These are phyloP conservation scores for Amblyraja radiata DNA, from an alignment of 2,797 vertebrate species.

Conservation along the genomic window DNA sequence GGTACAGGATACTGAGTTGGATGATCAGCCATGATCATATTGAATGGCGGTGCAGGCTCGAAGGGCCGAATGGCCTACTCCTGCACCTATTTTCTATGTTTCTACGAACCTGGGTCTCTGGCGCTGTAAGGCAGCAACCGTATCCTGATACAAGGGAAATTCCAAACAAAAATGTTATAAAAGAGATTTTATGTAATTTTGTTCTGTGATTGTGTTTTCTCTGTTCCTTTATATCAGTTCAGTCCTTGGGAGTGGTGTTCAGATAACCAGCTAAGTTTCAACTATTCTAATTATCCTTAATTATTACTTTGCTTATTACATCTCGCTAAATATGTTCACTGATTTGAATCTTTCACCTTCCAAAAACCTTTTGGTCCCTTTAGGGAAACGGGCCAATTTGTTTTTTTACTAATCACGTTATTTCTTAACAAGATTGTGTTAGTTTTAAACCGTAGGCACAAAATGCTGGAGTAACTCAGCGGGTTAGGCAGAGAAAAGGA, in stretches of 20 bases:
- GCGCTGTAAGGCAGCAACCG: too few species aligned
- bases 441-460: too few species aligned
- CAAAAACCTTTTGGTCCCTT: neutral
- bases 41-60: too few species aligned
- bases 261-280: neutral
- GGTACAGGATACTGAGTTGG: too few species aligned
- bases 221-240: neutral
- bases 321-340: neutral
- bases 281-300: neutral
- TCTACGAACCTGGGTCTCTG: too few species aligned
- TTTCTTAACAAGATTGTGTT: neutral
- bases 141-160: neutral
- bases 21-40: too few species aligned
- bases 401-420: neutral
- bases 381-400: neutral
- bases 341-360: neutral
- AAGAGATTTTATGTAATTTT: neutral
- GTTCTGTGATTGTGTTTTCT: neutral
- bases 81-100: too few species aligned
- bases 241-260: neutral
- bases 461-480: too few species aligned
- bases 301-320: neutral
- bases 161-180: neutral
- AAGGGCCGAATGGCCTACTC: too few species aligned
- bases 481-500: too few species aligned